Evolutionary conservation across 2,888 invertebrate genomes (phyloP).

Genomic region (Phrixothrix hirtus): DNA sequence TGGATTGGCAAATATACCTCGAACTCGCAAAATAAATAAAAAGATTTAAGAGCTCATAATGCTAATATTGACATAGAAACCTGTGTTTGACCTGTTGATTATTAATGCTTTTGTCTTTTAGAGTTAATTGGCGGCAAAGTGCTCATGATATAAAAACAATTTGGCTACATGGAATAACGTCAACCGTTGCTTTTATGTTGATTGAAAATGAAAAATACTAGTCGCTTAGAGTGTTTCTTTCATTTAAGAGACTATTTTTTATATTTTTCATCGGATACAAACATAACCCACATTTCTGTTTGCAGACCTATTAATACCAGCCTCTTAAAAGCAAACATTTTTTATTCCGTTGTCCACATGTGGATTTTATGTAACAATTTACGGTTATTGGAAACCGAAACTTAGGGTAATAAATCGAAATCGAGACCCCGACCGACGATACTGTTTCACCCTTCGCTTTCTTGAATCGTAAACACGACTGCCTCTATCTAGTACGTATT

Average conservation of each 20-base stretch:
- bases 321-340: conserved; percentile 50
- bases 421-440: conserved; percentile 40
- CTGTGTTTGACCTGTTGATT: background rate
- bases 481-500: conserved; percentile 36
- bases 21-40: too few species aligned
- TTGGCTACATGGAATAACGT: background rate
- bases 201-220: background rate
- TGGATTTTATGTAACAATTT: conserved; percentile 53
- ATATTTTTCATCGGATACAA: conserved; percentile 1
- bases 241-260: background rate
- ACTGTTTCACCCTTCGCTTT: conserved; percentile 38
- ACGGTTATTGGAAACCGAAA: conserved; percentile 54
- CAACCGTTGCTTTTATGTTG: background rate
- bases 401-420: conserved; percentile 51
- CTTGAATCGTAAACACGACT: conserved; percentile 45
- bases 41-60: too few species aligned
- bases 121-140: background rate
- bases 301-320: conserved; percentile 42
- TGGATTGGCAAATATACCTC: too few species aligned
- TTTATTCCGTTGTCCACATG: conserved; percentile 50
- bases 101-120: background rate
- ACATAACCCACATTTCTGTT: conserved; percentile 31
- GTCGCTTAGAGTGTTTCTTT: too few species aligned
- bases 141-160: background rate
- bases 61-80: background rate